phyloP scores from a whole-genome alignment of 2,797 vertebrate species.

The Kryptopterus vitreolus region DNA sequence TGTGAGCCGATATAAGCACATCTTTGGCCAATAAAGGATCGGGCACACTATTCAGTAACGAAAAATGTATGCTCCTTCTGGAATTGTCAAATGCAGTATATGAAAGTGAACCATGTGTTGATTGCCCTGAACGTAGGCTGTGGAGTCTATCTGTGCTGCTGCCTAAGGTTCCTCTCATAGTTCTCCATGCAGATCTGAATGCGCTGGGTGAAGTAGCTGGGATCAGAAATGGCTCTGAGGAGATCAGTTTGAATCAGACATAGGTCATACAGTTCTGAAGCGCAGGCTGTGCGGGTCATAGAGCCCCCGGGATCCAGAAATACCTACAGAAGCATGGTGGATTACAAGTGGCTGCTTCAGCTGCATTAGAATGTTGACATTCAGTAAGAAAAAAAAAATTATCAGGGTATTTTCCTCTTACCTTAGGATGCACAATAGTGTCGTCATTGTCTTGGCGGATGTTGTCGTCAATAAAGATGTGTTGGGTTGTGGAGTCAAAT shows the following conservation, averaged over 20 bases:
- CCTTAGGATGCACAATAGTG: constrained; percentile 83
- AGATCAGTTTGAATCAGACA: constrained; percentile 85
- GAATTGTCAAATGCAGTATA: neutral
- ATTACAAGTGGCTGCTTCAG: constrained; percentile 10
- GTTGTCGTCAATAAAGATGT: constrained; percentile 92
- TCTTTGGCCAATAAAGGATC: neutral
- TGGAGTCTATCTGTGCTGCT: constrained; percentile 56
- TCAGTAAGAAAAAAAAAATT: neutral
- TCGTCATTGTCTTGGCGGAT: constrained; percentile 80
- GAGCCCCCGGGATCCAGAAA: constrained; percentile 66
- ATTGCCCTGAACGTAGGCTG: neutral
- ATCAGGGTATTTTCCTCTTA: constrained; percentile 48
- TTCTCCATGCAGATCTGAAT: constrained; percentile 81
- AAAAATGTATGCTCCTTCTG: neutral
- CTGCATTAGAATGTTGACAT: neutral
- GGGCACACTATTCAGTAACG: neutral
- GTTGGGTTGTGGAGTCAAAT: constrained; percentile 77
- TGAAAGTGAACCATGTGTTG: neutral
- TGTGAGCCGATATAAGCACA: neutral
- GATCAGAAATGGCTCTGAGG: constrained; percentile 81
- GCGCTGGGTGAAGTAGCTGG: constrained; percentile 78
- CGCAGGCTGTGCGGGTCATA: constrained; percentile 67
- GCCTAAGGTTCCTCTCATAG: constrained; percentile 78
- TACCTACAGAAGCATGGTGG: constrained; percentile 61
- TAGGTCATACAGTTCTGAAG: constrained; percentile 79